phyloP scores from a whole-genome alignment of 2,888 invertebrate species.

The Drosophila paramelanica region DNA sequence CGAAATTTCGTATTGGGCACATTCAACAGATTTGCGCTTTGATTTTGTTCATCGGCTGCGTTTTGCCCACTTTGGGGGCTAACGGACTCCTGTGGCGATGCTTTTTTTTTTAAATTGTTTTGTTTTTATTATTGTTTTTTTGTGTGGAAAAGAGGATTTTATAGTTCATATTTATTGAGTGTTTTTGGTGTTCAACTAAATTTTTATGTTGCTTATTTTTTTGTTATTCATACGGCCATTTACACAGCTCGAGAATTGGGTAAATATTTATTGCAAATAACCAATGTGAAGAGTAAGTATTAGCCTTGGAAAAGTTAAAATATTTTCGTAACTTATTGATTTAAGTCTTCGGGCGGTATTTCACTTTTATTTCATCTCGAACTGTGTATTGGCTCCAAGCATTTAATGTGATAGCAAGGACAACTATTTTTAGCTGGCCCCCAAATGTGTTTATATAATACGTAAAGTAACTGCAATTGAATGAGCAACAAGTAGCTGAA shows the following conservation, averaged over 20 bases:
- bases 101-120: conserved; percentile 40
- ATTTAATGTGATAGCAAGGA: conserved; percentile 14
- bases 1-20: conserved; percentile 79
- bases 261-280: background rate
- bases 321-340: too few relatives aligned
- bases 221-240: background rate
- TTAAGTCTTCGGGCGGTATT: too few relatives aligned
- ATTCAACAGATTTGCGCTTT: conserved; percentile 64
- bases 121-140: conserved; percentile 14
- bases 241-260: conserved; percentile 24
- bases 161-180: conserved; percentile 56
- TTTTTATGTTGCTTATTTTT: background rate
- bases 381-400: conserved; percentile 17
- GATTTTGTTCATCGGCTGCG: conserved; percentile 62
- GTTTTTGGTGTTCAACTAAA: conserved; percentile 13
- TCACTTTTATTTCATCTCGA: conserved; percentile 2
- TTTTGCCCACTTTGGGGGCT: conserved; percentile 46
- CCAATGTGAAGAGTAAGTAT: too few relatives aligned
- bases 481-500: conserved; percentile 31
- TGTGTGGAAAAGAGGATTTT: conserved; percentile 56
- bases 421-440: conserved; percentile 8
- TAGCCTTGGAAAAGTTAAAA: too few relatives aligned
- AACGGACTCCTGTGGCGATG: conserved; percentile 74
- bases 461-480: conserved; percentile 24
- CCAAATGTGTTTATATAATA: conserved; percentile 7